Evolutionary conservation across 2,113 vertebrate species (phyloP).

Genomic region (Peromyscus leucopus): DNA sequence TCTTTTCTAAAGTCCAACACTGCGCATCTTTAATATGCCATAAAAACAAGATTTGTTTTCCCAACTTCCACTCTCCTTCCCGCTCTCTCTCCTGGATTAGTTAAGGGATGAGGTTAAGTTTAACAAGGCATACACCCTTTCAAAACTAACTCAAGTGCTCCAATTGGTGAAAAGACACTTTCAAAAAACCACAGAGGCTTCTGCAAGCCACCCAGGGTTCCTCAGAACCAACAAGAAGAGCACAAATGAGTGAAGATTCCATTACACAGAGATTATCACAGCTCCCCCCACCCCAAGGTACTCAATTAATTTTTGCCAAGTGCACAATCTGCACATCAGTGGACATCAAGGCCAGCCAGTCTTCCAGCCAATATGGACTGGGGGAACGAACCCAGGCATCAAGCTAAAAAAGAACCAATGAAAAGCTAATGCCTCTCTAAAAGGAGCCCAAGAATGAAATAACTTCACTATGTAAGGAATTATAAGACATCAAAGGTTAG

Average conservation of each 20-base stretch:
- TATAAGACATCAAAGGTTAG: conserved; percentile 75
- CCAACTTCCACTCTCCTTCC: conserved; percentile 32
- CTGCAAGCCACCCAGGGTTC: conserved; percentile 11
- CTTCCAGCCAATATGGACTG: conserved; percentile 5
- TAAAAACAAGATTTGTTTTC: conserved; percentile 1
- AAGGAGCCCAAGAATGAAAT: conserved; percentile 66
- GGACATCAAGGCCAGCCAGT: conserved; percentile 6
- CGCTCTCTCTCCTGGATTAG: conserved; percentile 20
- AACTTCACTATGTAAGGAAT: conserved; percentile 68
- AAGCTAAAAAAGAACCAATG: conserved; percentile 21
- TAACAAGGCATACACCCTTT: conserved; percentile 49
- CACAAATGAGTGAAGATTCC: neutral
- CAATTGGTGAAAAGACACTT: conserved; percentile 11
- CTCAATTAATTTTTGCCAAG: neutral
- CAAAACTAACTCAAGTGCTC: conserved; percentile 52
- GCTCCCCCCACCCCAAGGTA: neutral
- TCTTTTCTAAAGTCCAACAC: neutral
- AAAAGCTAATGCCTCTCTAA: conserved; percentile 64
- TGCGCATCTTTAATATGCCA: neutral
- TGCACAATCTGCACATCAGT: neutral
- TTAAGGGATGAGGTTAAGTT: neutral
- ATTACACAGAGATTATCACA: neutral
- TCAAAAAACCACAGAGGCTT: conserved; percentile 52
- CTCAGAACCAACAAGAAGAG: conserved; percentile 13
- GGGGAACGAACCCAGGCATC: neutral